Percentiles rank a stretch among this genome's conserved stretches.
Conservation (phyloP, 2,797 vertebrate genomes). For the Iguana delicatissima region DNA sequence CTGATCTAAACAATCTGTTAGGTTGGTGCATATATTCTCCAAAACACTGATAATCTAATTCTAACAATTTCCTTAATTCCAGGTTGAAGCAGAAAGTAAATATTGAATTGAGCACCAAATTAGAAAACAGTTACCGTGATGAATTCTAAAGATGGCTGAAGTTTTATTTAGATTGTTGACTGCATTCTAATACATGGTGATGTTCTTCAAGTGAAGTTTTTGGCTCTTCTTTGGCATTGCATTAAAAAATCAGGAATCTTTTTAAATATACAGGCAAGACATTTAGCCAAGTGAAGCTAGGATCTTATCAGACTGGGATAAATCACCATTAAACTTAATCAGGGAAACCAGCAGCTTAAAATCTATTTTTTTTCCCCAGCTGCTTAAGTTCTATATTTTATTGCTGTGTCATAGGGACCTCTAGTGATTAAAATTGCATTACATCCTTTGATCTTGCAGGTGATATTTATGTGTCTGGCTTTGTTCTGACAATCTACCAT, state of each 20-base stretch:
- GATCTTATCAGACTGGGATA: conserved; percentile 7
- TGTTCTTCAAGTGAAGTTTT: not conserved
- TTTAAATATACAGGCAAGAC: not conserved
- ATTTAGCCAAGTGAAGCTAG: not conserved
- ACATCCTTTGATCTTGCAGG: conserved; percentile 35
- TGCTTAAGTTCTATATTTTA: conserved; percentile 20
- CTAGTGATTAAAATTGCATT: conserved; percentile 57
- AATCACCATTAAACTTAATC: not conserved
- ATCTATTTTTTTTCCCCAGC: conserved; percentile 8
- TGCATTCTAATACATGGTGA: not conserved
- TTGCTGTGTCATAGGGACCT: conserved; percentile 45
- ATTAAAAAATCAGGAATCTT: not conserved
- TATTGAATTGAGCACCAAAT: not conserved
- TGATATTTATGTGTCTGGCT: not conserved
- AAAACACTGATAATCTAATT: not conserved
- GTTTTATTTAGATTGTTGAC: not conserved
- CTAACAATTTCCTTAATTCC: not conserved
- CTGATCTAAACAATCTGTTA: not conserved
- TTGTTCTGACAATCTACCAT: not conserved
- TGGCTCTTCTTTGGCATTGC: not conserved
- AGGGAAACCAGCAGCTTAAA: not conserved
- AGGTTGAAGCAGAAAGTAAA: not conserved
- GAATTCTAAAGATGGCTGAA: not conserved
- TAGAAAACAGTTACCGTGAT: not conserved
- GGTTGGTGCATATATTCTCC: not conserved